Evolutionary conservation across 53 echinoderm and acorn worm species (phyloP), one percentile per base, ranked within the genome.

Genomic region (Holothuria leucospilota): DNA sequence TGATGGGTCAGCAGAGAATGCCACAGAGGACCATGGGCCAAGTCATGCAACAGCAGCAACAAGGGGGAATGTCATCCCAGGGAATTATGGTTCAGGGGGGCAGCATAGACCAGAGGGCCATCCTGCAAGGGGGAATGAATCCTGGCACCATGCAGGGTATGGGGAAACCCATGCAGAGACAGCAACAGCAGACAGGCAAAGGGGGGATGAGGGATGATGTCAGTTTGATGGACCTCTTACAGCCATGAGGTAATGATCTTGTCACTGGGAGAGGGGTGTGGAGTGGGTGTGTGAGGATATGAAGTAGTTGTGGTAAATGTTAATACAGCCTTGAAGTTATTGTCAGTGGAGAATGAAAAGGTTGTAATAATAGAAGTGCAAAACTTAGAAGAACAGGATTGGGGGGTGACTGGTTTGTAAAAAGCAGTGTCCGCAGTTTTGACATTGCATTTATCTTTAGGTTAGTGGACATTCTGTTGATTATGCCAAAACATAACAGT

Each of bases 31-130:
- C 60, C 77, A 85, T 30, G 89, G 77, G 27, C 85, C 89, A 28
- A 85, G 85, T 38, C 77, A 75, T 68, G 77, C 94, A 77, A 67
- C 90, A 51, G 29, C 94, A 86, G 46, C 90, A 7, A 81, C 89
- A 53, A 39, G 89, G 42, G 72, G 78, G 85, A 65, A 65, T 21
- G 51, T 42, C 39, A 20, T 15, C 46, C 5, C 49, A 51, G 14
- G 51, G 75, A 3, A 72, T 72, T 7, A 72, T 39, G 40, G 72
- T 72, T 46, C 72, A 72, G 12, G 72, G 72, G 13, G 72, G 72
- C 2, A 51, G 75, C 23, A 75, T 24, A 12, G 75, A 52, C 24
- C 75, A 42, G 52, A 75, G 75, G 51, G 75, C 75, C 46, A 75
- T 75, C 16, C 75, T 75, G 49, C 75, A 75, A n/a, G 51, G 52